A percentile compares a stretch with the other conserved stretches of the same genome.
Evolutionary conservation across 2,113 vertebrate genomes (phyloP).

Genomic region (Noctilio leporinus): DNA sequence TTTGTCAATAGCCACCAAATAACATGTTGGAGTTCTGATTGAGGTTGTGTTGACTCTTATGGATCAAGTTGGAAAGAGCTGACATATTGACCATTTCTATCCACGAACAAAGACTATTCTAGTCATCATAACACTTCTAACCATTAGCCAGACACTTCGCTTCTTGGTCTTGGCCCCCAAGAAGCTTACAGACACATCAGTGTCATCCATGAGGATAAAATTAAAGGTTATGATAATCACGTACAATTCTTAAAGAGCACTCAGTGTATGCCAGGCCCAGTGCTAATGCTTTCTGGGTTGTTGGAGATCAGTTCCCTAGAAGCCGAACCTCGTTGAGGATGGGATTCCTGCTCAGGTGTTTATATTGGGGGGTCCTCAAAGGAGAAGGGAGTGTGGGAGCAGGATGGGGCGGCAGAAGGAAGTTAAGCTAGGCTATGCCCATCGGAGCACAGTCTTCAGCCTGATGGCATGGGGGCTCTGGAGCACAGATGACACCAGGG

Average conservation of each 20-base stretch:
- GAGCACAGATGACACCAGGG: not conserved
- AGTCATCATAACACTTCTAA: not conserved
- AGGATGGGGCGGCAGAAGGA: not conserved
- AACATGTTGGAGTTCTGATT: not conserved
- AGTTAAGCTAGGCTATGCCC: not conserved
- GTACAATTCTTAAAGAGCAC: not conserved
- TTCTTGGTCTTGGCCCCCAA: not conserved
- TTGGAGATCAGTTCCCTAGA: not conserved
- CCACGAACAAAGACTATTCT: not conserved
- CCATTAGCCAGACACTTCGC: not conserved
- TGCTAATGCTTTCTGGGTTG: fast-evolving
- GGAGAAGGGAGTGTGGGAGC: not conserved
- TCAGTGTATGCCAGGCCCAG: fast-evolving
- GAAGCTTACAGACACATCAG: not conserved
- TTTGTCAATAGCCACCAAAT: not conserved
- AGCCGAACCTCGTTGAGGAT: not conserved
- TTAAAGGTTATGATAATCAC: not conserved
- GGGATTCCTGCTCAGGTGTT: not conserved
- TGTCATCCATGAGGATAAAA: not conserved
- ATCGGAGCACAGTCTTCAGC: not conserved
- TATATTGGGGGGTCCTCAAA: fast-evolving
- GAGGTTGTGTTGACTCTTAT: not conserved
- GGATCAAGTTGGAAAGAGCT: not conserved
- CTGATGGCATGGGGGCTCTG: too few relatives aligned
- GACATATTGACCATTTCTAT: not conserved